phyloP scores from a whole-genome alignment of 1,140 invertebrate species.

The Aphis gossypii region DNA sequence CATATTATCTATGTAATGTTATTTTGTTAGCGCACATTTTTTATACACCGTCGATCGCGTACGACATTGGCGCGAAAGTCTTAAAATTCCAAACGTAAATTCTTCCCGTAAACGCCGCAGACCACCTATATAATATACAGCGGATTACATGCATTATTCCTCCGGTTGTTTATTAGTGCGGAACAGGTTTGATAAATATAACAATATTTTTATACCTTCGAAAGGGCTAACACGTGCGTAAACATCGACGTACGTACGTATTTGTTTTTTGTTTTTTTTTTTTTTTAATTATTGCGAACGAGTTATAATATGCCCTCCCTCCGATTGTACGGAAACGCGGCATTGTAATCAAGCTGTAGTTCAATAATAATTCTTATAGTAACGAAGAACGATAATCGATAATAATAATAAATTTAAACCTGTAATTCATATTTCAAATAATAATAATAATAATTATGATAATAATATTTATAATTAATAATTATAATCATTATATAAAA shows the following conservation, averaged over 20 bases:
- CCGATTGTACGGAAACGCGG: not conserved
- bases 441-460: not conserved
- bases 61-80: not conserved
- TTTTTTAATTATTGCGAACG: not conserved
- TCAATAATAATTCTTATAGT: not conserved
- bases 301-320: not conserved
- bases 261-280: not conserved
- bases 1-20: not conserved
- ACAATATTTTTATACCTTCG: not conserved
- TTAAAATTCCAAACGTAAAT: not conserved
- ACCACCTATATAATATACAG: not conserved
- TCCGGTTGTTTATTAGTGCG: not conserved
- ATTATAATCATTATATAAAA: not conserved
- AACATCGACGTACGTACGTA: not conserved
- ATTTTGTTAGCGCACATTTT: not conserved
- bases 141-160: not conserved
- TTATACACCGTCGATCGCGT: not conserved
- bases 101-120: not conserved
- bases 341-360: not conserved
- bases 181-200: slow-evolving; percentile 16
- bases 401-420: not conserved
- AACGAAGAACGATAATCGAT: not conserved
- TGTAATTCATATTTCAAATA: not conserved
- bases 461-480: not conserved
- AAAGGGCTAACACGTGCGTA: not conserved